Percentiles rank a stretch among this genome's conserved stretches.
phyloP scores from a whole-genome alignment of 2,797 vertebrate species.

The Sphenopsis melanotis region DNA sequence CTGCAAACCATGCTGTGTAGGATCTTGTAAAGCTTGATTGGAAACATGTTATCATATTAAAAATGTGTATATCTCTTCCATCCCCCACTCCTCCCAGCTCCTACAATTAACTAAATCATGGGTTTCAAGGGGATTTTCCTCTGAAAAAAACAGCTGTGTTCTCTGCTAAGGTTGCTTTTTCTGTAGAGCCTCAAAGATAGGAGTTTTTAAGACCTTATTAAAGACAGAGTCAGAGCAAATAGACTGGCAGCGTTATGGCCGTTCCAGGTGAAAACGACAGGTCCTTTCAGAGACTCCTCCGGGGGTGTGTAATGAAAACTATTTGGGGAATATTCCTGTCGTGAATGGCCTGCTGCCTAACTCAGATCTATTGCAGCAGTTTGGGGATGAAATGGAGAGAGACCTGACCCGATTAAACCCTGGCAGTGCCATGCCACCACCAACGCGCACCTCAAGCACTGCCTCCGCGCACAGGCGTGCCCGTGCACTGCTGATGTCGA shows the following conservation, averaged over 20 bases:
- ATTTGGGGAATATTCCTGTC: constrained; percentile 29
- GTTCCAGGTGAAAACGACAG: constrained; percentile 56
- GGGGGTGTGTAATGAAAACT: constrained; percentile 56
- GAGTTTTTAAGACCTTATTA: constrained; percentile 57
- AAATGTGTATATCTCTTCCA: constrained; percentile 29
- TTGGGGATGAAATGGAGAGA: constrained; percentile 41
- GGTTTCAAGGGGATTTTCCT: constrained; percentile 34
- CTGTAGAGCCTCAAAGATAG: constrained; percentile 10
- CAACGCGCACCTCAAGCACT: neutral
- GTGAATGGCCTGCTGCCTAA: constrained; percentile 13
- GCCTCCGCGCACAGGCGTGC: neutral
- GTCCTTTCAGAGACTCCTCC: constrained; percentile 41
- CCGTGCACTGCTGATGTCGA: neutral
- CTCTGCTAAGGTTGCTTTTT: constrained; percentile 21
- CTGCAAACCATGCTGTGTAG: neutral
- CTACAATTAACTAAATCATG: neutral
- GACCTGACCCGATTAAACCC: constrained; percentile 62
- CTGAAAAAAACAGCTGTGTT: constrained; percentile 6
- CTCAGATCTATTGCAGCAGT: constrained; percentile 22
- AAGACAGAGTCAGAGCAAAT: constrained; percentile 47
- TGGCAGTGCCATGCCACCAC: neutral
- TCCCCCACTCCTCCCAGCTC: neutral
- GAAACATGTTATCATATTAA: constrained; percentile 37
- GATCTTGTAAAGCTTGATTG: constrained; percentile 36
- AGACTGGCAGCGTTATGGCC: constrained; percentile 12